phyloP scores from a whole-genome alignment of 92 coral and sea anemone species.

The Paramuricea clavata region DNA sequence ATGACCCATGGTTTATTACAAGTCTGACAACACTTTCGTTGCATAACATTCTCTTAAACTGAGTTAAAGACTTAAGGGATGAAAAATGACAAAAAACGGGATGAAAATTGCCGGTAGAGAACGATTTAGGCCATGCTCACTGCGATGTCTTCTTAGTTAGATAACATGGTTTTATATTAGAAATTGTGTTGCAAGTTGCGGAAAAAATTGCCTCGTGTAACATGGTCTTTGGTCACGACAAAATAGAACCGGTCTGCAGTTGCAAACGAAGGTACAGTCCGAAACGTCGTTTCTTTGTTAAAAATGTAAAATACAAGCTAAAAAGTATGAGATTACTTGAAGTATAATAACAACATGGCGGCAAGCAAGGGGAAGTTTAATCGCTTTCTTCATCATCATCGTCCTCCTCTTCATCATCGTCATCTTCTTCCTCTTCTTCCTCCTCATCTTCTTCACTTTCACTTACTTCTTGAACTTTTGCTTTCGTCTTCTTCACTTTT shows the following conservation, averaged over 20 bases:
- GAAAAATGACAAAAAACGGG: too few relatives aligned
- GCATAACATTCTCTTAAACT: too few relatives aligned
- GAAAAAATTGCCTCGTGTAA: too few relatives aligned
- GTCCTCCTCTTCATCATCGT: conserved; percentile 80
- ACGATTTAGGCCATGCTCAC: too few relatives aligned
- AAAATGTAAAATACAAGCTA: background rate
- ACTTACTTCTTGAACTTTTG: conserved; percentile 72
- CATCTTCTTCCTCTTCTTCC: conserved; percentile 67
- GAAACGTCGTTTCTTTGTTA: background rate
- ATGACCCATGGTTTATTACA: too few relatives aligned
- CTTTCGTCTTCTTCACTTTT: conserved; percentile 61
- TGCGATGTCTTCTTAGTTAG: too few relatives aligned
- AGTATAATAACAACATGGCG: conserved; percentile 5
- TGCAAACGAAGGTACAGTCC: background rate
- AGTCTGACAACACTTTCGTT: too few relatives aligned
- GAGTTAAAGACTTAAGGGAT: too few relatives aligned
- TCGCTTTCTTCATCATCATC: conserved; percentile 81
- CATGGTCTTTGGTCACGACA: too few relatives aligned
- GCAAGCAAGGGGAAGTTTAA: conserved; percentile 25
- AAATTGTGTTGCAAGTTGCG: too few relatives aligned
- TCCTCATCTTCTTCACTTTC: conserved; percentile 88
- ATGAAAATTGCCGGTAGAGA: too few relatives aligned
- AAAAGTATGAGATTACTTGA: background rate
- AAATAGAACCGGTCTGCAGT: background rate
- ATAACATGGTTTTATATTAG: too few relatives aligned